These are phyloP conservation scores for Festucalex cinctus DNA, from an alignment of 2,113 vertebrate species.

Conservation along the genomic window DNA sequence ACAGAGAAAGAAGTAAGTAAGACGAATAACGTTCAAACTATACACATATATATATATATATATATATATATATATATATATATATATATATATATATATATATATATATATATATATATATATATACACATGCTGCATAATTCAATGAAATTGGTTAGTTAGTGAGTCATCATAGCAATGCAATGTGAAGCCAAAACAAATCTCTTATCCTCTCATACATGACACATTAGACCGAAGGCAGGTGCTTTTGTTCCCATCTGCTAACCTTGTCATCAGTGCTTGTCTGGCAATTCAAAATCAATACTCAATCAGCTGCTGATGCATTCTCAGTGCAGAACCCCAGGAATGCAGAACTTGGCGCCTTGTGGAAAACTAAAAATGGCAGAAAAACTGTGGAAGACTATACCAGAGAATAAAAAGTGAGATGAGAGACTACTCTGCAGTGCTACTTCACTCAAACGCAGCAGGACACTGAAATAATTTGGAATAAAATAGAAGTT, in stretches of 20 bases:
- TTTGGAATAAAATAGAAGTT: conserved; percentile 11
- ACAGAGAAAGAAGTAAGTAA: background rate
- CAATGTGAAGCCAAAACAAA: conserved; percentile 8
- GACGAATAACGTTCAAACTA: background rate
- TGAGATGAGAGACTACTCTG: conserved; percentile 6
- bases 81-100: too few relatives aligned
- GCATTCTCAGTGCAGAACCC: conserved; percentile 1
- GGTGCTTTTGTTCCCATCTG: conserved; percentile 30
- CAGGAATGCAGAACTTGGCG: conserved; percentile 11
- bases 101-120: too few relatives aligned
- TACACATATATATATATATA: too few relatives aligned
- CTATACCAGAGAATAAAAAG: conserved; percentile 10
- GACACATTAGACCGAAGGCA: conserved; percentile 13
- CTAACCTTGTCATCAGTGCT: conserved; percentile 52
- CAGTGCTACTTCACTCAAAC: conserved; percentile 12
- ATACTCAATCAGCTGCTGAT: conserved; percentile 65
- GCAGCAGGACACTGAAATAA: conserved; percentile 2
- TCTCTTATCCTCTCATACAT: conserved; percentile 27
- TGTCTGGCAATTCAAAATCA: conserved; percentile 61
- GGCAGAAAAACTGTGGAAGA: background rate
- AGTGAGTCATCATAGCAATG: conserved; percentile 11
- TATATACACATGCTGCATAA: background rate
- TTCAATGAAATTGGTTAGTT: background rate
- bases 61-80: too few relatives aligned
- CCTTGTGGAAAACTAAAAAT: background rate